Base-by-base conservation (phyloP, 2,797 vertebrate genomes). In the Holocentrus rufus region DNA sequence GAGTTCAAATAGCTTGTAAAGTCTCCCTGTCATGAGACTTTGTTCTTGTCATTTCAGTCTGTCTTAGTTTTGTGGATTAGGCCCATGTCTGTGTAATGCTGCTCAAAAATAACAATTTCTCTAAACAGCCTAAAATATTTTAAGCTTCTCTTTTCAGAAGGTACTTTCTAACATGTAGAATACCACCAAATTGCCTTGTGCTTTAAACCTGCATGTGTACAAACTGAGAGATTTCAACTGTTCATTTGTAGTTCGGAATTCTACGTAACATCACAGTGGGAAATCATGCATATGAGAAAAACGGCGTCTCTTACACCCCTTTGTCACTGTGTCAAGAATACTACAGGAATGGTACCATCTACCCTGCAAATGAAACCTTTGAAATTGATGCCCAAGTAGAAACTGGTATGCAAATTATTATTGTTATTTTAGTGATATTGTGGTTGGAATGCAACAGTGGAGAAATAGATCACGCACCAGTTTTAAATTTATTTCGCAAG, bases 341-440 rank as follows among this genome's bases (percentile, higher is more conserved):
- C 87, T 99, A 97, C 92, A 96, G 91, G 77, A 92, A 90, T 34
- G 95, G 94, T 22, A 94, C 82, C 83, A 93, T 98, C 83, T 96
- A 82, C 34, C 95, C 98, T 36, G 96, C 92, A 78, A 97, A 95
- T 0, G 97, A 97, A 14, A 97, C 95, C 57, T 96, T 99, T 88
- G 94, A 96, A 87, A 97, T 99, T 23, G 95, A 99, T 67, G 92
- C 95, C 30, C 75, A 95, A 55, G 93, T 99, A 68, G 92, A 96
- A 63, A 95, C 88, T 18, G 95, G 97, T 98, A 88, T 13, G 60
- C 8, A 23, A 13, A 11, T 5, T 7, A 55, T 27, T 30, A 20
- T 30, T 18, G 10, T 31, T 36, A 39, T 42, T 22, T 13, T 54
- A 22, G 23, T 25, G 52, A 30, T 55, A 30, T 27, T 17, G 10